Conservation (phyloP, 2,797 vertebrate genomes). For the Champsocephalus esox region DNA sequence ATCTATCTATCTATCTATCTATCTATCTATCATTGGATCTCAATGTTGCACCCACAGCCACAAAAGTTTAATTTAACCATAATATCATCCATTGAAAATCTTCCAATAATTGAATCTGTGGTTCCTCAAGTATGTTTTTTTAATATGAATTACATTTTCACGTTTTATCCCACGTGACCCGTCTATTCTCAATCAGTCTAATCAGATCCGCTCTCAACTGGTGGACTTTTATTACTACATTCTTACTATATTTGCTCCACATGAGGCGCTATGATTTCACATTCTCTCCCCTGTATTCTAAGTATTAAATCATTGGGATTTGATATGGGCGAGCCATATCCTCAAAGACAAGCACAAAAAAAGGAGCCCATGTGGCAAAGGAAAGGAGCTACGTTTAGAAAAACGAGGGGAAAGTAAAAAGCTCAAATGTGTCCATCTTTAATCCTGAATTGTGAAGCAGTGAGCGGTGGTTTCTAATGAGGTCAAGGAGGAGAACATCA, state of each 20-base stretch:
- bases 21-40: not conserved
- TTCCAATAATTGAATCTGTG: not conserved
- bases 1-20: too few relatives aligned
- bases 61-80: not conserved
- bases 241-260: constrained; percentile 18
- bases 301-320: constrained; percentile 26
- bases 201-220: not conserved
- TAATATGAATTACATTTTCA: not conserved
- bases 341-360: constrained; percentile 11
- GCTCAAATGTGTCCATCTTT: constrained; percentile 24
- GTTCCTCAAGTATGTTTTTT: not conserved
- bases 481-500: constrained; percentile 62
- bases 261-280: constrained; percentile 1
- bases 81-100: not conserved
- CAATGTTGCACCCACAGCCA: not conserved
- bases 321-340: constrained; percentile 8
- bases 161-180: not conserved
- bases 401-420: not conserved
- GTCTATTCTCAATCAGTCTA: not conserved
- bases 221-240: constrained; percentile 15
- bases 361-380: constrained; percentile 13
- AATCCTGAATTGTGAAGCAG: constrained; percentile 39
- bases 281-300: constrained; percentile 10
- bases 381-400: constrained; percentile 3
- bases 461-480: constrained; percentile 37